Conservation (phyloP, 2,797 vertebrate genomes). For the Rachycentron canadum region DNA sequence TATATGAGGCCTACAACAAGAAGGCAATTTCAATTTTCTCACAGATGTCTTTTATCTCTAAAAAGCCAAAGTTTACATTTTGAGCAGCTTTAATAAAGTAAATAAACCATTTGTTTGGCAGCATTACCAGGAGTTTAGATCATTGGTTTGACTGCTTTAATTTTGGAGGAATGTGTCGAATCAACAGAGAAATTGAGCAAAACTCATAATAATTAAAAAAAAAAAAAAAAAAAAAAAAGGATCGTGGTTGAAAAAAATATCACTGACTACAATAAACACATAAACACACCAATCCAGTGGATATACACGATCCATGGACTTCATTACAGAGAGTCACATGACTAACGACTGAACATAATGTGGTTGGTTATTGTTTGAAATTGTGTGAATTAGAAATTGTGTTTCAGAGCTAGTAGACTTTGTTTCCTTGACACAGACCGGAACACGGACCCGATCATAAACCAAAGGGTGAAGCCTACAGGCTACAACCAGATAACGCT, state of each 20-base stretch:
- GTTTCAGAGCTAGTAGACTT: neutral
- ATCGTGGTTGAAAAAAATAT: neutral
- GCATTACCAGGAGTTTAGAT: neutral
- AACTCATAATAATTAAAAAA: too few species aligned
- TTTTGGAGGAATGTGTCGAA: neutral
- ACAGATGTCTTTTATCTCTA: neutral
- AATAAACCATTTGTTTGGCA: neutral
- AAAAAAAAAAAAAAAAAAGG: too few species aligned
- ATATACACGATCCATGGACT: too few species aligned
- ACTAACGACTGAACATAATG: neutral
- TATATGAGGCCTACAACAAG: neutral
- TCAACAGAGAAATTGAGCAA: neutral
- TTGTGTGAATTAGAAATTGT: neutral
- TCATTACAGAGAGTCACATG: neutral
- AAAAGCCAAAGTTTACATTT: neutral
- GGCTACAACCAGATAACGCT: too few species aligned
- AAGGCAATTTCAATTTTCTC: neutral
- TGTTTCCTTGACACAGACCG: neutral
- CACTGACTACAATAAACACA: too few species aligned
- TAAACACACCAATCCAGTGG: too few species aligned
- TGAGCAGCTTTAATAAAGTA: neutral
- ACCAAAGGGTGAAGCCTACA: neutral
- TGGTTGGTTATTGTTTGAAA: neutral
- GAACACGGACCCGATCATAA: neutral
- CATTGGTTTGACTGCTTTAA: neutral